Evolutionary conservation across 2,113 vertebrate genomes (phyloP).

Genomic region (Xiphophorus couchianus): DNA sequence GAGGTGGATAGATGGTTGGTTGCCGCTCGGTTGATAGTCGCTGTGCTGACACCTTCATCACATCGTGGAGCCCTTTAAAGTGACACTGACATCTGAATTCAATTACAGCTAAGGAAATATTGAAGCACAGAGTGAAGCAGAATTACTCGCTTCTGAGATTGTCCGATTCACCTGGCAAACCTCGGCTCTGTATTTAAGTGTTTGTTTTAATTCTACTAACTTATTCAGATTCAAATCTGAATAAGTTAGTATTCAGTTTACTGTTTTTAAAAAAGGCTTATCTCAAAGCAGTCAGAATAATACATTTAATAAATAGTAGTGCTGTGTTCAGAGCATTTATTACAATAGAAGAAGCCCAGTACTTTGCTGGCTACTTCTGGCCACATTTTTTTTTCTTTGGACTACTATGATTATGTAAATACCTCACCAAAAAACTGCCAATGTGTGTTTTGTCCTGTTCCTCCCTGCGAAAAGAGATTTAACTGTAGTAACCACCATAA

Average conservation of each 20-base stretch:
- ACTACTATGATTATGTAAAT: neutral
- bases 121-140: neutral
- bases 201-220: neutral
- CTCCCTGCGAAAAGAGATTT: neutral
- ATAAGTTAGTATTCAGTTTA: no score
- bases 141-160: neutral
- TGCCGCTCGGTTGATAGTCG: neutral
- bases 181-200: slow-evolving; percentile 3
- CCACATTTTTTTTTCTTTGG: neutral
- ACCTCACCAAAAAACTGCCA: neutral
- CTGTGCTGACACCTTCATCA: slow-evolving; percentile 8
- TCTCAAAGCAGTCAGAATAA: neutral
- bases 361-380: neutral
- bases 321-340: neutral
- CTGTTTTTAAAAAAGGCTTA: neutral
- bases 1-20: neutral
- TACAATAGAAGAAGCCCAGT: neutral
- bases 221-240: neutral
- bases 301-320: neutral
- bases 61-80: neutral
- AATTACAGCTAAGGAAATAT: neutral
- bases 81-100: slow-evolving; percentile 1
- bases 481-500: neutral
- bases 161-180: neutral
- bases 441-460: neutral